These are phyloP conservation scores for Eubasilissa splendida DNA, from an alignment of 2,888 invertebrate species.

Conservation along the genomic window DNA sequence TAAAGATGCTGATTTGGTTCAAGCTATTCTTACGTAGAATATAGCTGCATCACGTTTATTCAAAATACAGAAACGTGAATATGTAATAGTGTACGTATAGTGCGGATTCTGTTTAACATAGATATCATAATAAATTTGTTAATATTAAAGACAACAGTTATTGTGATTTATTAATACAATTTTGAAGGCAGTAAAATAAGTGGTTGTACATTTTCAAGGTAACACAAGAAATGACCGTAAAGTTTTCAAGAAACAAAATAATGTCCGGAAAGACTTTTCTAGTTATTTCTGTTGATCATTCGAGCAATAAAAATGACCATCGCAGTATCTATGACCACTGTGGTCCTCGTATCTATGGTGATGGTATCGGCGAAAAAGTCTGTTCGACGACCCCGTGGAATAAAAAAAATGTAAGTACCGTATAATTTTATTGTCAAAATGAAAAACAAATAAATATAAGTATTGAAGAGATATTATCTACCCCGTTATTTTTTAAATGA, in stretches of 20 bases:
- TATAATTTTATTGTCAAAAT: background rate
- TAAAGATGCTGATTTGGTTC: too few relatives aligned
- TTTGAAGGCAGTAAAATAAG: background rate
- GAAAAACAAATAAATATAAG: too few relatives aligned
- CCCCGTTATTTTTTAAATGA: background rate
- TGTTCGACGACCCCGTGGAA: slow-evolving; percentile 17
- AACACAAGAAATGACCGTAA: background rate
- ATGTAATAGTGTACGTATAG: too few relatives aligned
- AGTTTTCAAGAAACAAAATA: background rate
- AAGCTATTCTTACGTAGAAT: too few relatives aligned
- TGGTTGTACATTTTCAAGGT: background rate
- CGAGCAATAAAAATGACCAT: background rate
- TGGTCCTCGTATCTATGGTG: slow-evolving; percentile 18
- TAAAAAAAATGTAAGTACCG: slow-evolving; percentile 35
- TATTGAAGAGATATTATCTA: background rate
- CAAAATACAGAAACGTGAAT: too few relatives aligned
- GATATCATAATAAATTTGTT: too few relatives aligned
- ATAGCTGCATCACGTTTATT: too few relatives aligned
- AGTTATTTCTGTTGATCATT: background rate
- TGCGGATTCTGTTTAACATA: too few relatives aligned
- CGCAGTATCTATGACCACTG: slow-evolving; percentile 5
- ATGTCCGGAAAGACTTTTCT: background rate
- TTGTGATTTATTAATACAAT: background rate
- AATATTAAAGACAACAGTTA: too few relatives aligned
- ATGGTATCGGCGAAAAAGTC: slow-evolving; percentile 27